Evolutionary conservation across 2,888 invertebrate species (phyloP), one percentile per base, ranked within the genome.

Genomic region (Orthosia cruda): DNA sequence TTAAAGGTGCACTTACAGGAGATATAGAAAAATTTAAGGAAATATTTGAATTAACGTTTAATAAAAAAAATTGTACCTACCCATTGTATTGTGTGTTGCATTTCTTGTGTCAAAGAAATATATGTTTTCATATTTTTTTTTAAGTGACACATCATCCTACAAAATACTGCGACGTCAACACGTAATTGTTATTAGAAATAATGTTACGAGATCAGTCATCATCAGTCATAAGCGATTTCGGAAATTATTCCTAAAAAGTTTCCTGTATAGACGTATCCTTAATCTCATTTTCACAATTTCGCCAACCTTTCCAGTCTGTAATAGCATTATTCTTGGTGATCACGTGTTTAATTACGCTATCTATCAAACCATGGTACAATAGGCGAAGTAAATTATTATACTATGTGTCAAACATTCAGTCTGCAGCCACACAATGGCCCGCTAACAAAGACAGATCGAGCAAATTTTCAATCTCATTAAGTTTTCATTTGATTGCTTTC

Each of bases 391-490:
- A n/a, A n/a, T n/a, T n/a, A 84, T 81, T 79, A 77, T 74, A 61
- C 63, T 47, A 77, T 86, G 73, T 81, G 86, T 88, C 84, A 88
- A 87, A 84, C 80, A 86, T 86, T 80, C 77, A 86, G 77, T 63
- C 73, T 74, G 77, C 55, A 74, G 62, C 75, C 77, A 71, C 68
- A 80, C 81, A 82, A 77, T 80, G 81, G 72, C 61, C 85, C 77
- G 80, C 83, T 87, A 90, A 88, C 88, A 89, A 90, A 90, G 90
- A 91, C 87, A 88, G 89, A 92, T 90, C 84, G 87, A 81, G 79
- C 73, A 83, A 87, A 90, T 91, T 88, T 91, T 88, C 87, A 86
- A 89, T 89, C 87, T 88, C 89, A 91, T 90, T 89, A 90, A 83
- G 83, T 85, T 85, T 87, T 84, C 87, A 89, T 89, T 89, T 83